Percentiles rank a stretch among this genome's conserved stretches.
phyloP scores from a whole-genome alignment of 2,113 vertebrate genomes.

The Tinamus guttatus region DNA sequence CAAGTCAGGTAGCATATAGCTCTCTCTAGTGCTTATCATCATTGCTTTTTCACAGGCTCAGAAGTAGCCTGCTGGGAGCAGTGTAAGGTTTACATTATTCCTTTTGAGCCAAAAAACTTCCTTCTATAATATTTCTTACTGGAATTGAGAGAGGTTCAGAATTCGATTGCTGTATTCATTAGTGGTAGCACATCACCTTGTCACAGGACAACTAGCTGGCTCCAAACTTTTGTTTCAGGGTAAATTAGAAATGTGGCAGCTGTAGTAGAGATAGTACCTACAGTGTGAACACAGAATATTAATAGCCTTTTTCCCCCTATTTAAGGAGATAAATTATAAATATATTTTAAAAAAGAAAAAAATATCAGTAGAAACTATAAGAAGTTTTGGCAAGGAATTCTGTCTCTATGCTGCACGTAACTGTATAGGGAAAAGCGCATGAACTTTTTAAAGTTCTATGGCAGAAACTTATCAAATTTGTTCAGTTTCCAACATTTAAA shows the following conservation, averaged over 20 bases:
- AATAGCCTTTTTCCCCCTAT: neutral
- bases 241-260: neutral
- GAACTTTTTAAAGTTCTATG: neutral
- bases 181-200: neutral
- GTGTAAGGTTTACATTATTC: fast-evolving
- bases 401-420: fast-evolving
- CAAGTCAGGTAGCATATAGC: neutral
- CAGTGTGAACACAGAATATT: neutral
- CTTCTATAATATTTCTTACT: neutral
- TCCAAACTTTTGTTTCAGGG: neutral
- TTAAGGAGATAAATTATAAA: neutral
- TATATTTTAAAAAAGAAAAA: neutral
- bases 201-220: neutral
- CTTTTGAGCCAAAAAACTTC: neutral
- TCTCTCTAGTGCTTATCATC: neutral
- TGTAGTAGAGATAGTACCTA: neutral
- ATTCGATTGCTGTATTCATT: neutral
- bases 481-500: neutral
- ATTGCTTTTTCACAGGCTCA: neutral
- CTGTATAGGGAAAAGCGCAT: neutral
- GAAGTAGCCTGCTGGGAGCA: neutral
- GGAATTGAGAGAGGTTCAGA: neutral
- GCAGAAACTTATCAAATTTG: neutral
- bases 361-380: neutral
- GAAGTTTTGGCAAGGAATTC: neutral